Percentiles rank a stretch among this genome's conserved stretches.
Evolutionary conservation across 2,797 vertebrate species (phyloP).

Genomic region (Menidia menidia): DNA sequence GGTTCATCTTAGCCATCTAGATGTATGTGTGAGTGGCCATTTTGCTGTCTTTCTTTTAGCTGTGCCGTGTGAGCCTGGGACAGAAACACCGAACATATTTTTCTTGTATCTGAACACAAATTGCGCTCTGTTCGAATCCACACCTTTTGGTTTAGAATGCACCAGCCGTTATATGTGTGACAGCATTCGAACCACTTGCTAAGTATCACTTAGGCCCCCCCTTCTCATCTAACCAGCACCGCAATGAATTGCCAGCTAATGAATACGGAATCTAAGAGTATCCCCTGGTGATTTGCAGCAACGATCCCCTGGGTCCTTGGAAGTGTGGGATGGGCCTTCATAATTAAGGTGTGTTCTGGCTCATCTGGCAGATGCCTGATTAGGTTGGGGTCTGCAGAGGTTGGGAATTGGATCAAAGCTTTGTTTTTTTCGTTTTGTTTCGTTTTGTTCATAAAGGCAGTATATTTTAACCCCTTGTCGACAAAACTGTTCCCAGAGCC

Average conservation of each 20-base stretch:
- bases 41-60: not conserved
- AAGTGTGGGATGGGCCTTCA: not conserved
- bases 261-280: not conserved
- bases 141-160: not conserved
- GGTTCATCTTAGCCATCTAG: not conserved
- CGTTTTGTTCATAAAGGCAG: not conserved
- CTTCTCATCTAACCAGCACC: not conserved
- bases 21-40: not conserved
- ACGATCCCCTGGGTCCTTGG: not conserved
- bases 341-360: not conserved
- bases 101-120: not conserved
- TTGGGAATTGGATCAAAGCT: not conserved
- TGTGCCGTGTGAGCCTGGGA: not conserved
- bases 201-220: not conserved
- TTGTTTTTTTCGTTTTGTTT: too few relatives aligned
- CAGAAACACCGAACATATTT: not conserved
- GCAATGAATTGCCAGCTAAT: not conserved
- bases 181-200: not conserved
- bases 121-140: not conserved
- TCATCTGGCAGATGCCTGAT: constrained; percentile 1
- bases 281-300: not conserved
- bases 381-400: not conserved
- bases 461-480: not conserved
- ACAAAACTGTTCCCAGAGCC: too few relatives aligned
- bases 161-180: not conserved